A percentile compares a stretch with the other conserved stretches of the same genome.
phyloP scores from a whole-genome alignment of 2,888 invertebrate genomes.

The Lithophane semibrunnea region DNA sequence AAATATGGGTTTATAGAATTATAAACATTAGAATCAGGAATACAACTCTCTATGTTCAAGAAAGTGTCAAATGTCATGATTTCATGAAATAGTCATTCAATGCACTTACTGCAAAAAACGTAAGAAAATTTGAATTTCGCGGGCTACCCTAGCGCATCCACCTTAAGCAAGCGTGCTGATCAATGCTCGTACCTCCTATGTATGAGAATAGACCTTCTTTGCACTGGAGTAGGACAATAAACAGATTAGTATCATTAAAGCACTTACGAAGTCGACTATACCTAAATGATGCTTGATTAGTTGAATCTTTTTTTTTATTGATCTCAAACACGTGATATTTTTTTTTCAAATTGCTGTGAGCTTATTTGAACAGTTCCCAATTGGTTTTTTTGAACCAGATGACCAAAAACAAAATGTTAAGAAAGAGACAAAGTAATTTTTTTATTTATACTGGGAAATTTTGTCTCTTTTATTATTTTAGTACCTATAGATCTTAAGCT shows the following conservation, averaged over 20 bases:
- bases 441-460: not conserved
- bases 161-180: too few species aligned
- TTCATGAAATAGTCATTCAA: too few species aligned
- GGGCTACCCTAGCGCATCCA: too few species aligned
- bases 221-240: too few species aligned
- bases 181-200: too few species aligned
- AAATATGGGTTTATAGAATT: too few species aligned
- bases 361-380: not conserved
- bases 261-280: not conserved
- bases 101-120: too few species aligned
- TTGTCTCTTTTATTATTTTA: not conserved
- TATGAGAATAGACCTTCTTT: too few species aligned
- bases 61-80: too few species aligned
- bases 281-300: not conserved
- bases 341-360: not conserved
- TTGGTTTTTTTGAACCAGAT: not conserved
- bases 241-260: not conserved
- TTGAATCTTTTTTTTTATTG: not conserved
- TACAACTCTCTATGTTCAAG: too few species aligned
- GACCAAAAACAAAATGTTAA: not conserved
- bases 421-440: not conserved
- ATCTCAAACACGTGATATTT: conserved; percentile 30
- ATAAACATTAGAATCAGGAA: too few species aligned
- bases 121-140: too few species aligned
- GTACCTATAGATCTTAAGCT: not conserved